Percentiles rank a stretch among this genome's conserved stretches.
phyloP scores from a whole-genome alignment of 2,888 invertebrate genomes.

The Ypsolopha sequella region DNA sequence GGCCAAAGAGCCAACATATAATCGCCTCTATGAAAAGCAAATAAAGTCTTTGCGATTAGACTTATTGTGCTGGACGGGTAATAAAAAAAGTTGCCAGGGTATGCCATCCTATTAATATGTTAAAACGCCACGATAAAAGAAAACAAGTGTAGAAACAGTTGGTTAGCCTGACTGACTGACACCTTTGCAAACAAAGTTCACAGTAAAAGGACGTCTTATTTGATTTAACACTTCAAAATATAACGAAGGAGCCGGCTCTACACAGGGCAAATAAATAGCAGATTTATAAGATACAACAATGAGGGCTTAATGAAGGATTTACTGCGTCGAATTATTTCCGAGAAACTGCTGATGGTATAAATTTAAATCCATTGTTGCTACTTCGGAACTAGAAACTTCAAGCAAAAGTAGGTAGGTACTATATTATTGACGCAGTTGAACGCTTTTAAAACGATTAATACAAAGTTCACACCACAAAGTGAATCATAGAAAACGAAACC shows the following conservation, averaged over 20 bases:
- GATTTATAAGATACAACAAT: background rate
- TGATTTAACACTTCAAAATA: background rate
- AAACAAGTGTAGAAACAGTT: too few species aligned
- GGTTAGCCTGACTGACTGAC: too few species aligned
- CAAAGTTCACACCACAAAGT: background rate
- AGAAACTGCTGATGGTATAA: background rate
- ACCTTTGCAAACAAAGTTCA: too few species aligned
- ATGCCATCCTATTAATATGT: too few species aligned
- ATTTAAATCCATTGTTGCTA: too few species aligned
- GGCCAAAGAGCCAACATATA: too few species aligned
- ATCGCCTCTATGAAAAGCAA: too few species aligned
- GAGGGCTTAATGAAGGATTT: background rate
- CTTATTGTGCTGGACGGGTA: too few species aligned
- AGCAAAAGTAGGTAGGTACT: background rate
- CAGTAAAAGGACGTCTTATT: background rate
- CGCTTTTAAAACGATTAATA: background rate
- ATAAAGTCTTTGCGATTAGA: too few species aligned
- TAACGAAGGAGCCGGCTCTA: background rate
- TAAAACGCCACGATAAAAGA: too few species aligned
- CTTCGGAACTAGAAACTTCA: too few species aligned
- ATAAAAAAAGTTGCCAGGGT: too few species aligned
- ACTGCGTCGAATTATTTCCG: background rate
- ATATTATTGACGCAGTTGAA: background rate
- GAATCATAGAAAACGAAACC: conserved; percentile 12
- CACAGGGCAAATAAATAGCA: background rate